Conservation (phyloP, 2,797 vertebrate genomes). For the Sebastes wilsoni region DNA sequence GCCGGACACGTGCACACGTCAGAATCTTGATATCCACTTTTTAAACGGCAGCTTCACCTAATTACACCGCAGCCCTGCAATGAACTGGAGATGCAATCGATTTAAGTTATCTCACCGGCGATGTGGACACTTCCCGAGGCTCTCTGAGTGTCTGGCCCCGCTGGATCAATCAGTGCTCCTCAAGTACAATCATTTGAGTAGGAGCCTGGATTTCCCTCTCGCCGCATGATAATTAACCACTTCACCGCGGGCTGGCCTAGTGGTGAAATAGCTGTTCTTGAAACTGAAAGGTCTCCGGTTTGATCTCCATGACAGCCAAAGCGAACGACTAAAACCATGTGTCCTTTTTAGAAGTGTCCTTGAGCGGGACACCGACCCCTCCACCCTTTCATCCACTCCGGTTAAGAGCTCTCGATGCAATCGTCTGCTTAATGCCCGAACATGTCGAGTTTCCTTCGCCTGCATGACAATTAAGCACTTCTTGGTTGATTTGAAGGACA, state of each 20-base stretch:
- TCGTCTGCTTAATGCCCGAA: conserved; percentile 24
- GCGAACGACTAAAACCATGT: not conserved
- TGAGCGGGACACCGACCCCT: conserved; percentile 1
- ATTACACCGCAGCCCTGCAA: conserved; percentile 17
- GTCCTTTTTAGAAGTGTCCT: conserved; percentile 31
- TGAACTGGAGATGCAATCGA: not conserved
- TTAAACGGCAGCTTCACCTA: not conserved
- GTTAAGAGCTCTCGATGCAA: not conserved
- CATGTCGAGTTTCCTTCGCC: not conserved
- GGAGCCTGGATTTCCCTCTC: conserved; percentile 2
- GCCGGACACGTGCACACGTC: not conserved
- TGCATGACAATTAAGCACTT: conserved; percentile 48
- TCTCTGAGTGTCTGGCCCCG: conserved; percentile 7
- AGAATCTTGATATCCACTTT: conserved; percentile 4
- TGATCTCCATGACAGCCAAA: conserved; percentile 21
- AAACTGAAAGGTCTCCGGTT: conserved; percentile 19
- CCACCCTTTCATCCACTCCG: conserved; percentile 3
- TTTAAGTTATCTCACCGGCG: not conserved
- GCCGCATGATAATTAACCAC: conserved; percentile 43
- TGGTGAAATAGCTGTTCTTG: not conserved
- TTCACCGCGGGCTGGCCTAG: not conserved
- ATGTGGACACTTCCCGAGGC: conserved; percentile 14
- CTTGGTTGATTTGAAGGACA: conserved; percentile 46
- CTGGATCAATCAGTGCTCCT: conserved; percentile 37
- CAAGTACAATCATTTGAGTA: not conserved